Percentiles rank a stretch among this genome's conserved stretches.
Conservation (phyloP, 2,888 invertebrate species). For the Actias luna region DNA sequence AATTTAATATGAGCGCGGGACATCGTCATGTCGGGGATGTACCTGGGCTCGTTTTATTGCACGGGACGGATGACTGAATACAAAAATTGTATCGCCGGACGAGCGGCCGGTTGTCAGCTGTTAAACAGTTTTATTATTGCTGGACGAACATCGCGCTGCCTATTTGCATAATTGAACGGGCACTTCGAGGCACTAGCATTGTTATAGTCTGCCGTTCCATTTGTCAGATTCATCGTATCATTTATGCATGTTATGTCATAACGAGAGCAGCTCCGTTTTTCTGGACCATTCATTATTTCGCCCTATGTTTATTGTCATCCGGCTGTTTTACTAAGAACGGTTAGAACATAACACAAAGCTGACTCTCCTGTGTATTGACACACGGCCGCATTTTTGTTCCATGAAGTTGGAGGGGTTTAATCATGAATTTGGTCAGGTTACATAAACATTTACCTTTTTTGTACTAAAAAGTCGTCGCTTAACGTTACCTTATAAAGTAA, state of each 20-base stretch:
- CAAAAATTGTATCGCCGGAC: slow-evolving; percentile 61
- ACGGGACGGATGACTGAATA: slow-evolving; percentile 64
- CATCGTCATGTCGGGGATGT: slow-evolving; percentile 69
- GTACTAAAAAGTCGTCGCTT: slow-evolving; percentile 38
- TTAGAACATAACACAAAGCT: slow-evolving; percentile 58
- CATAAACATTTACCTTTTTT: slow-evolving; percentile 62
- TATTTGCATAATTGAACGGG: slow-evolving; percentile 83
- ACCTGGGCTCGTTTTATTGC: slow-evolving; percentile 74
- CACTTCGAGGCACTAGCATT: slow-evolving; percentile 79
- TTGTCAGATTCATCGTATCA: slow-evolving; percentile 81
- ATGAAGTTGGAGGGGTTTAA: slow-evolving; percentile 67
- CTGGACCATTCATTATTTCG: slow-evolving; percentile 77
- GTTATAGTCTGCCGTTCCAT: slow-evolving; percentile 80
- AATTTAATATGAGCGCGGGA: slow-evolving; percentile 77
- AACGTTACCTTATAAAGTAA: background rate
- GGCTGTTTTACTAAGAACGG: slow-evolving; percentile 60
- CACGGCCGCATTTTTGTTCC: slow-evolving; percentile 65
- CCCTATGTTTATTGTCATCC: slow-evolving; percentile 72
- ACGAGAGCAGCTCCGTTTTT: slow-evolving; percentile 74
- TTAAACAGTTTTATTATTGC: slow-evolving; percentile 81
- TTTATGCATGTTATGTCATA: slow-evolving; percentile 78
- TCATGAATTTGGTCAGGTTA: slow-evolving; percentile 69
- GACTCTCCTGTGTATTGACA: slow-evolving; percentile 60
- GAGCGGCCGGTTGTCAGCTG: slow-evolving; percentile 72
- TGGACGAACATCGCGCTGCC: slow-evolving; percentile 71